phyloP scores from a whole-genome alignment of 2,113 vertebrate genomes.

The Kryptolebias marmoratus region DNA sequence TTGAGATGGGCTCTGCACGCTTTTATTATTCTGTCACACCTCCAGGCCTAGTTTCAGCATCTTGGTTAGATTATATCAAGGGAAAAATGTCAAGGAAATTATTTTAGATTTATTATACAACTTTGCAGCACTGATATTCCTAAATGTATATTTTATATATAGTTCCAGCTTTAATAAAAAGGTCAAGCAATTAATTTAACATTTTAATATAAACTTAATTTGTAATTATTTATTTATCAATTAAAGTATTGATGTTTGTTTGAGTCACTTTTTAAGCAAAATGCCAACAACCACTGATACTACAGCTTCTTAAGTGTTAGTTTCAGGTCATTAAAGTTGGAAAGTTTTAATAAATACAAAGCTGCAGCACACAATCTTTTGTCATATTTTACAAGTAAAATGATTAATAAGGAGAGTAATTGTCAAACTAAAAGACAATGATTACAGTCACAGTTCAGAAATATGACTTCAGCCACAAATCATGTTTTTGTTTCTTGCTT shows the following conservation, averaged over 20 bases:
- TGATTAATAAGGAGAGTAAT: background rate
- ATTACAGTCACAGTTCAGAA: background rate
- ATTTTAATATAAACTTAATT: too few species aligned
- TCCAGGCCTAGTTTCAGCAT: too few species aligned
- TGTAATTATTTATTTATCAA: background rate
- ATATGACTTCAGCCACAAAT: constrained; percentile 9
- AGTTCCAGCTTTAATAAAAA: background rate
- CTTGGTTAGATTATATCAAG: too few species aligned
- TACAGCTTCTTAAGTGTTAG: background rate
- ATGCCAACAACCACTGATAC: background rate
- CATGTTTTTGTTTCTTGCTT: constrained; percentile 25
- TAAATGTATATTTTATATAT: too few species aligned
- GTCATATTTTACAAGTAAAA: background rate
- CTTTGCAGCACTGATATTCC: too few species aligned
- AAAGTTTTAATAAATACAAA: too few species aligned
- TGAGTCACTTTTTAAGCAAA: background rate
- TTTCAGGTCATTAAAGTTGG: too few species aligned
- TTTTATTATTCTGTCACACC: too few species aligned
- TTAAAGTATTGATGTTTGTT: background rate
- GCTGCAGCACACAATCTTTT: background rate
- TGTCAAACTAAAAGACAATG: background rate
- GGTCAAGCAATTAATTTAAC: too few species aligned
- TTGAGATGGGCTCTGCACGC: too few species aligned
- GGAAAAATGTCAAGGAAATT: too few species aligned
- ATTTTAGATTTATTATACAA: too few species aligned